A percentile compares a stretch with the other conserved stretches of the same genome.
These are phyloP conservation scores for Chaetodon trifascialis DNA, from an alignment of 2,113 vertebrate species.

Conservation along the genomic window DNA sequence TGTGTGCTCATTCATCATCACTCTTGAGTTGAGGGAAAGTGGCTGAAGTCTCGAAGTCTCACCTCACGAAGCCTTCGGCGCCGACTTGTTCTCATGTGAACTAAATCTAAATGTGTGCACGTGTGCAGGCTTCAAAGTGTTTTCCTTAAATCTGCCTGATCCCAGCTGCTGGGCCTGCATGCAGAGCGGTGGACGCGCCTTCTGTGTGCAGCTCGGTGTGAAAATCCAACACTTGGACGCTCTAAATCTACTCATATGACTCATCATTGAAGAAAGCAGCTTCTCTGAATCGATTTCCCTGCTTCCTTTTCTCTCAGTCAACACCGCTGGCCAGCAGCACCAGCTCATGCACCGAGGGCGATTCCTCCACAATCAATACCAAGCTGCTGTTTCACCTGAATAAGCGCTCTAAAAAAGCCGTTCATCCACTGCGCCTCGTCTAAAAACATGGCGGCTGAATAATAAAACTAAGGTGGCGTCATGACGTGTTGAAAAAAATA, in stretches of 20 bases:
- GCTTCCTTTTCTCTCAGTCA: slow-evolving; percentile 47
- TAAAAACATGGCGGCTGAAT: slow-evolving; percentile 17
- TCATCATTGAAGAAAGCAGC: slow-evolving; percentile 31
- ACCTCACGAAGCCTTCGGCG: not conserved
- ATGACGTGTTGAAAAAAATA: not conserved
- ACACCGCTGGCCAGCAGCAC: slow-evolving; percentile 37
- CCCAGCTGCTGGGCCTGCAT: not conserved
- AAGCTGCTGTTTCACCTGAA: slow-evolving; percentile 49
- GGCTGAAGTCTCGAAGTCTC: not conserved
- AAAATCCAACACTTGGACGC: slow-evolving; percentile 15
- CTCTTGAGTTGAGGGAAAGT: too few species aligned
- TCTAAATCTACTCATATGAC: slow-evolving; percentile 43
- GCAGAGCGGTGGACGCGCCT: not conserved
- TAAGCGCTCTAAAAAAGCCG: slow-evolving; percentile 38
- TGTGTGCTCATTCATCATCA: too few species aligned
- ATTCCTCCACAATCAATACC: slow-evolving; percentile 40
- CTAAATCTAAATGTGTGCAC: not conserved
- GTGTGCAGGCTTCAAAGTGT: not conserved
- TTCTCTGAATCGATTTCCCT: slow-evolving; percentile 42
- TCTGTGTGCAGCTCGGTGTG: slow-evolving; percentile 24
- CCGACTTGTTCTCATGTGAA: not conserved
- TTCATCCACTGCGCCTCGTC: slow-evolving; percentile 35
- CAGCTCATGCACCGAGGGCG: slow-evolving; percentile 22
- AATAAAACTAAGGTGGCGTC: not conserved
- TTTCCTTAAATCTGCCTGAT: not conserved